These are phyloP conservation scores for Agriopis leucophaearia DNA, from an alignment of 2,888 invertebrate species.

Conservation along the genomic window DNA sequence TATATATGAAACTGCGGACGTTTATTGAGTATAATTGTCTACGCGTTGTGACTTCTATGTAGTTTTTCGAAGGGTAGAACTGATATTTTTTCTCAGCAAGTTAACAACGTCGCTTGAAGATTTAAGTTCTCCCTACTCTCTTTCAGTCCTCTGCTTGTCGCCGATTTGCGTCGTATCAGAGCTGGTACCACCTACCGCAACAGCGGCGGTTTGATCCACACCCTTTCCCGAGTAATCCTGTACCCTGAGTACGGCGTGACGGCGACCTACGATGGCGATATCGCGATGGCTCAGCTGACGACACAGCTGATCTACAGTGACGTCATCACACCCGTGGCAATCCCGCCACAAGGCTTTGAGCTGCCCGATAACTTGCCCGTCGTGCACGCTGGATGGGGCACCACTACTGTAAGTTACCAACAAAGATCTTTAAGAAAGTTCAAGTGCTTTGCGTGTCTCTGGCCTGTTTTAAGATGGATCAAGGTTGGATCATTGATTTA, in stretches of 20 bases:
- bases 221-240: constrained; percentile 48
- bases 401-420: constrained; percentile 50
- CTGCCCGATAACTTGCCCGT: constrained; percentile 51
- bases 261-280: constrained; percentile 16
- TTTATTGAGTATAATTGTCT: too few relatives aligned
- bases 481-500: too few relatives aligned
- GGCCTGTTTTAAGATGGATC: too few relatives aligned
- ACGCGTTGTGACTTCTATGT: too few relatives aligned
- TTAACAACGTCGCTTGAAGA: too few relatives aligned
- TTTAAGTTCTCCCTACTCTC: not conserved
- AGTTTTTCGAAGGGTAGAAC: too few relatives aligned
- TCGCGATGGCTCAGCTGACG: constrained; percentile 2
- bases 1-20: too few relatives aligned
- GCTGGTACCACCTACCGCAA: constrained; percentile 64
- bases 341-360: constrained; percentile 37
- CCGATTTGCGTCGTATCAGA: constrained; percentile 59
- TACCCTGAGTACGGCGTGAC: constrained; percentile 47
- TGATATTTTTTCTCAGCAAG: not conserved
- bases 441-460: too few relatives aligned
- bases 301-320: constrained; percentile 35
- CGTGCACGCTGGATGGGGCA: constrained; percentile 55
- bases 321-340: constrained; percentile 43
- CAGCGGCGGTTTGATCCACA: constrained; percentile 59
- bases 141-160: constrained; percentile 8
- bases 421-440: too few relatives aligned